Conservation (phyloP, 2,888 invertebrate genomes). For the Atrina japonica region DNA sequence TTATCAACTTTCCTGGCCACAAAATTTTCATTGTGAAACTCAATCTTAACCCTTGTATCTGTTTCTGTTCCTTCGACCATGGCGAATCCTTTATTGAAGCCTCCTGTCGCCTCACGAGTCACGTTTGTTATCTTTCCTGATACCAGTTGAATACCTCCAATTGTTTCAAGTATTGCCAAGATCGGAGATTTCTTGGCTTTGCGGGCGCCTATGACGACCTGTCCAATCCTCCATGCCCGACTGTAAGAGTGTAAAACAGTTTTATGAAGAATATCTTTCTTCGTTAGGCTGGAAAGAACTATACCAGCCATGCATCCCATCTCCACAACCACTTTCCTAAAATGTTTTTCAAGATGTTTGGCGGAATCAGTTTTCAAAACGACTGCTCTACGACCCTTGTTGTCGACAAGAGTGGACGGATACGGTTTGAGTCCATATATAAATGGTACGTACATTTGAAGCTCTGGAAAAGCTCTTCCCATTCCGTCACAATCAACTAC, state of each 20-base stretch:
- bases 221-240: conserved; percentile 73
- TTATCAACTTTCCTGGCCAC: conserved; percentile 59
- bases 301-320: conserved; percentile 72
- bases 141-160: conserved; percentile 59
- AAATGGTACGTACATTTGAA: conserved; percentile 71
- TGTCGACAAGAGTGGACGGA: conserved; percentile 67
- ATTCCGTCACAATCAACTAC: conserved; percentile 75
- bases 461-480: conserved; percentile 78
- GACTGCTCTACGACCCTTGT: conserved; percentile 64
- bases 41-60: conserved; percentile 43
- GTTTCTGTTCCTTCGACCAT: conserved; percentile 51
- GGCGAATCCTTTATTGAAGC: conserved; percentile 70
- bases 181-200: conserved; percentile 61
- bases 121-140: conserved; percentile 73
- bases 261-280: conserved; percentile 53
- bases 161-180: conserved; percentile 60
- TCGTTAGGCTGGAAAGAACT: conserved; percentile 52
- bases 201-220: conserved; percentile 67
- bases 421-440: conserved; percentile 66
- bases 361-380: conserved; percentile 60
- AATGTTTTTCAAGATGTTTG: conserved; percentile 69
- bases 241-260: conserved; percentile 64
- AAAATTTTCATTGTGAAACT: conserved; percentile 78
- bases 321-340: conserved; percentile 64
- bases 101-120: conserved; percentile 65